These are phyloP conservation scores for Physeter macrocephalus DNA, from an alignment of 2,113 vertebrate species.

Conservation along the genomic window DNA sequence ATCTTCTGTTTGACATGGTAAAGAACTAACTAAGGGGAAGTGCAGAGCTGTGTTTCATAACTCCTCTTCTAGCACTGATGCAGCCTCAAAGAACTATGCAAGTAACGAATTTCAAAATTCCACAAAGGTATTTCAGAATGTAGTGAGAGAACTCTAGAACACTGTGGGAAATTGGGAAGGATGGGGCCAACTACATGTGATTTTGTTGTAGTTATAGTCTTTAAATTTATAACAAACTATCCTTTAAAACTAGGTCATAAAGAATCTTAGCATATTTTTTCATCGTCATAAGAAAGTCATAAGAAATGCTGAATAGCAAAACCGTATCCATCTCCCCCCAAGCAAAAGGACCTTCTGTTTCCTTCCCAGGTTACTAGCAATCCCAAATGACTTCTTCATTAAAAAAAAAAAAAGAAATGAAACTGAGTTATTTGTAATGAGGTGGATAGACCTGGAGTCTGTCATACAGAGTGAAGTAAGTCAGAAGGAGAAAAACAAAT, in stretches of 20 bases:
- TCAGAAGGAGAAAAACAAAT: too few species aligned
- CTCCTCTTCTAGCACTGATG: not conserved
- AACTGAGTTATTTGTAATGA: too few species aligned
- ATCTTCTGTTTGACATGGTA: not conserved
- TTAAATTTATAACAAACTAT: not conserved
- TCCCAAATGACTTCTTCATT: not conserved
- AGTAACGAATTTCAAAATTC: slow-evolving; percentile 58
- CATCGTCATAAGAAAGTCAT: not conserved
- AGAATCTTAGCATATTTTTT: not conserved
- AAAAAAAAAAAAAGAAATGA: not conserved
- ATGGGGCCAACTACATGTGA: not conserved
- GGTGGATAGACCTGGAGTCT: too few species aligned
- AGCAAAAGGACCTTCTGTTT: not conserved
- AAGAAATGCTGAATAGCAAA: not conserved
- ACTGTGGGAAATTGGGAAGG: not conserved
- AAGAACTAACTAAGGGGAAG: slow-evolving; percentile 54
- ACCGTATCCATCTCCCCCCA: not conserved
- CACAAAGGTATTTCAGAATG: slow-evolving; percentile 50
- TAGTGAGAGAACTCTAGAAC: not conserved
- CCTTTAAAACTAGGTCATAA: not conserved
- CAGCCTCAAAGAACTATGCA: slow-evolving; percentile 7
- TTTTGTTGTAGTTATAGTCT: not conserved
- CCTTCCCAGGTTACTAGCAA: not conserved
- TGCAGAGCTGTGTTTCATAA: slow-evolving; percentile 43
- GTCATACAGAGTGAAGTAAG: too few species aligned